Evolutionary conservation across 2,797 vertebrate species (phyloP), one percentile per base, ranked within the genome.

Genomic region (Aerospiza tachiro): DNA sequence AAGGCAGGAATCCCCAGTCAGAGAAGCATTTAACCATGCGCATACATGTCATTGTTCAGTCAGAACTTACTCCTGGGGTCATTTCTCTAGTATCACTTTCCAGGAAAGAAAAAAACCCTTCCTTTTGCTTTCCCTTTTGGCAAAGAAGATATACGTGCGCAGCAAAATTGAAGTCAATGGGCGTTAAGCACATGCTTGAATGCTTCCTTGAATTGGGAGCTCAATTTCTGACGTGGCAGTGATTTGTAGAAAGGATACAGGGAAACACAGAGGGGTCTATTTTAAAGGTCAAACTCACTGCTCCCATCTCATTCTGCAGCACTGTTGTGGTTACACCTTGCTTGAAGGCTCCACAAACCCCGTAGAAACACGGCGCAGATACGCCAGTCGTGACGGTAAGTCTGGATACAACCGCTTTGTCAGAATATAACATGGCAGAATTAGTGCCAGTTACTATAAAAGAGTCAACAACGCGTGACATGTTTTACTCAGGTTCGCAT

Each of bases 401-500:
- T 35, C 92, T 85, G 71, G 63, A 33, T 73, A 25, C 5, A 4
- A 52, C 55, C 3, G 12, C 89, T 96, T 89, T 59, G 52, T 80
- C 95, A 89, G 78, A 82, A 82, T 77, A n/a, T 6, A 93, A 35
- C 20, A 26, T 15, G n/a, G 95, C 92, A 96, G 91, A 92, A 92
- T 65, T 45, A 81, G 82, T 94, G 96, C 92, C 92, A 92, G 95
- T 67, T 78, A 56, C 94, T 87, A 82, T 42, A 83, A 89, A 94
- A 89, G 88, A 95, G 77, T 78, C 94, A 96, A 94, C 88, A 96
- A 67, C 0, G 90, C 61, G 74, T 95, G 94, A 97, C 95, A 56
- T 90, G 94, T 97, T 95, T 90, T 84, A 95, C 93, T 93, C 86
- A 70, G 93, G 94, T 95, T 90, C 1, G 47, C 78, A 71, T 49